These are phyloP conservation scores for Cygnus olor DNA, from an alignment of 2,797 vertebrate species.

Conservation along the genomic window DNA sequence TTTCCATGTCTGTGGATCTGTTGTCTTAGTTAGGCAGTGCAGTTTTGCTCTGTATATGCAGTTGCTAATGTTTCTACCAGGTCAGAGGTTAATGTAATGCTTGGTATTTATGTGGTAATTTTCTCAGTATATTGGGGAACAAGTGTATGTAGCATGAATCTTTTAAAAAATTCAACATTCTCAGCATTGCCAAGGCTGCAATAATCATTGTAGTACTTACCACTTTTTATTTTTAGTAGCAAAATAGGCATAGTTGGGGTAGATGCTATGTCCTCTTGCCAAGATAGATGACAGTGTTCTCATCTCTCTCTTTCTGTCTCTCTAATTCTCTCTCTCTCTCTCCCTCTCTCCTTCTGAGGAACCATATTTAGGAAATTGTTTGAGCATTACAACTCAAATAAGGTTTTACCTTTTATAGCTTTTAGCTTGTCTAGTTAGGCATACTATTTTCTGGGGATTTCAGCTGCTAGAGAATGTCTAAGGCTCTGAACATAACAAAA, in stretches of 20 bases:
- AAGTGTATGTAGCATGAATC: not conserved
- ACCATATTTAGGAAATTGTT: conserved; percentile 27
- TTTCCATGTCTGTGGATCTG: not conserved
- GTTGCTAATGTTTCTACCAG: not conserved
- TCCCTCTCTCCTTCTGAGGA: not conserved
- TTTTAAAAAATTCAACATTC: not conserved
- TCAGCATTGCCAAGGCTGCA: not conserved
- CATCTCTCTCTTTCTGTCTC: not conserved
- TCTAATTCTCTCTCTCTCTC: not conserved
- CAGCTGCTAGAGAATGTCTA: conserved; percentile 17
- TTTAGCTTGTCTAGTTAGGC: conserved; percentile 23
- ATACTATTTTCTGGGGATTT: conserved; percentile 1
- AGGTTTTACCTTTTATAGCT: conserved; percentile 37
- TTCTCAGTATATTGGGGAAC: not conserved
- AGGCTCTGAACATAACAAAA: conserved; percentile 42
- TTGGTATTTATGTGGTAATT: not conserved
- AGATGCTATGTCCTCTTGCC: not conserved
- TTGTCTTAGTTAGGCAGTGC: not conserved
- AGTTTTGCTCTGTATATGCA: not conserved
- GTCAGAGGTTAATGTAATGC: not conserved
- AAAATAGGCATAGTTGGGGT: conserved; percentile 10
- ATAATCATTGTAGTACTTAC: not conserved
- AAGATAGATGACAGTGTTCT: conserved; percentile 18
- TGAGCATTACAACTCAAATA: not conserved
- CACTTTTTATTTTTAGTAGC: conserved; percentile 35